phyloP scores from a whole-genome alignment of 2,888 invertebrate species.

The Acronicta aceris region DNA sequence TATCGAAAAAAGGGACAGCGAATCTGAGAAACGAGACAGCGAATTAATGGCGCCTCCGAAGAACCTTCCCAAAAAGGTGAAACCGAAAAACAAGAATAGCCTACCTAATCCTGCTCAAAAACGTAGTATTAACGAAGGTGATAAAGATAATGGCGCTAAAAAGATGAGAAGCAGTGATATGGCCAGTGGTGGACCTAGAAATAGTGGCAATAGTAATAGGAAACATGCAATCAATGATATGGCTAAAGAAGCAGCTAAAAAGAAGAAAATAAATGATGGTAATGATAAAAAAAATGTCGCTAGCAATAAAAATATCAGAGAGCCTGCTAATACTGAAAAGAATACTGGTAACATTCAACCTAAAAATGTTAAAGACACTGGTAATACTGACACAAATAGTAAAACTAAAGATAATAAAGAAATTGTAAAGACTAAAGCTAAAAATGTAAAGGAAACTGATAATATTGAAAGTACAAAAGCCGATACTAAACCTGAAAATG shows the following conservation, averaged over 20 bases:
- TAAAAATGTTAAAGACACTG: slow-evolving; percentile 29
- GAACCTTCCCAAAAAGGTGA: slow-evolving; percentile 72
- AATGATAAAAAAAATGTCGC: slow-evolving; percentile 23
- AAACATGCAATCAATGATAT: slow-evolving; percentile 10
- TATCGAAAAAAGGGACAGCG: slow-evolving; percentile 48
- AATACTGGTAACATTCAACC: background rate
- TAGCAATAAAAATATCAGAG: slow-evolving; percentile 34
- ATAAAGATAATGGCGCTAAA: slow-evolving; percentile 12
- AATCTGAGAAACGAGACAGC: slow-evolving; percentile 39
- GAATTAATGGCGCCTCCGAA: slow-evolving; percentile 82
- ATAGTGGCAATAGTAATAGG: slow-evolving; percentile 4
- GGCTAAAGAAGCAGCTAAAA: slow-evolving; percentile 27
- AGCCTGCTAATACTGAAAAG: slow-evolving; percentile 16
- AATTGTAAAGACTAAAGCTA: background rate
- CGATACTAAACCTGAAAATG: slow-evolving; percentile 12
- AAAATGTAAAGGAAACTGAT: slow-evolving; percentile 15
- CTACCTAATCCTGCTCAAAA: slow-evolving; percentile 27
- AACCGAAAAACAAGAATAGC: slow-evolving; percentile 65
- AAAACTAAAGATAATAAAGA: slow-evolving; percentile 1
- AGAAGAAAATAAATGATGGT: slow-evolving; percentile 23
- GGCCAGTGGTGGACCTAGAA: slow-evolving; percentile 17
- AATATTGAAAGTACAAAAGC: background rate
- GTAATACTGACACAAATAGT: slow-evolving; percentile 4
- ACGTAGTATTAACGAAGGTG: slow-evolving; percentile 24
- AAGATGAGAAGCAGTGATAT: slow-evolving; percentile 25